Evolutionary conservation across 2,888 invertebrate genomes (phyloP).

Genomic region (Caenorhabditis sinica): DNA sequence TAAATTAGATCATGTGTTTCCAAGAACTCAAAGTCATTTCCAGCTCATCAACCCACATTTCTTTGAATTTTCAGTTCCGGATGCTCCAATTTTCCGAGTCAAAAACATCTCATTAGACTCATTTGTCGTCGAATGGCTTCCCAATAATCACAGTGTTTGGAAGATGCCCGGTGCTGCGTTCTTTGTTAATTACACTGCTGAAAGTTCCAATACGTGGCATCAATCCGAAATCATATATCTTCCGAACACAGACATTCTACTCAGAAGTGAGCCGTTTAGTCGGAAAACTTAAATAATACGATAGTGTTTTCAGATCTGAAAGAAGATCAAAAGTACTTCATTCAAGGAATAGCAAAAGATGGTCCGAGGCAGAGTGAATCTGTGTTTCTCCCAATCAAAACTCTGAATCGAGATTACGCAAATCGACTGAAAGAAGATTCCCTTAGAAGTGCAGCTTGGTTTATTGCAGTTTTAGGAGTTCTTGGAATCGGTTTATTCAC

Average conservation of each 20-base stretch:
- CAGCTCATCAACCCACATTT: neutral
- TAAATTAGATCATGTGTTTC: neutral
- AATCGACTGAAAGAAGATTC: conserved; percentile 75
- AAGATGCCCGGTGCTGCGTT: conserved; percentile 95
- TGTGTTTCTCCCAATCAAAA: conserved; percentile 64
- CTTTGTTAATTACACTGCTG: conserved; percentile 89
- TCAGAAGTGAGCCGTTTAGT: conserved; percentile 84
- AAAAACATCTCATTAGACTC: conserved; percentile 81
- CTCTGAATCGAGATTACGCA: conserved; percentile 67
- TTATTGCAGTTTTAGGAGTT: conserved; percentile 84
- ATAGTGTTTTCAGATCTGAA: conserved; percentile 48
- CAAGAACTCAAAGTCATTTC: neutral
- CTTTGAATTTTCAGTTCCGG: conserved; percentile 81
- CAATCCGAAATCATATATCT: conserved; percentile 87
- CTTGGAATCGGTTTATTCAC: conserved; percentile 83
- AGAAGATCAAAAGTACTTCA: conserved; percentile 91
- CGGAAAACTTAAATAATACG: neutral
- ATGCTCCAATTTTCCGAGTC: conserved; percentile 83
- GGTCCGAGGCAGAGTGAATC: conserved; percentile 87
- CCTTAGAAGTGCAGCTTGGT: conserved; percentile 84
- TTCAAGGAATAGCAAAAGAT: conserved; percentile 93
- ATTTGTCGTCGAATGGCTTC: conserved; percentile 88
- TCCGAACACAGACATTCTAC: conserved; percentile 88
- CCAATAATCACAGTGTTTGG: conserved; percentile 85
- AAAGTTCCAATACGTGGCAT: conserved; percentile 88